Percentiles rank a stretch among this genome's conserved stretches.
phyloP scores from a whole-genome alignment of 2,113 vertebrate species.

The Pterophyllum scalare region DNA sequence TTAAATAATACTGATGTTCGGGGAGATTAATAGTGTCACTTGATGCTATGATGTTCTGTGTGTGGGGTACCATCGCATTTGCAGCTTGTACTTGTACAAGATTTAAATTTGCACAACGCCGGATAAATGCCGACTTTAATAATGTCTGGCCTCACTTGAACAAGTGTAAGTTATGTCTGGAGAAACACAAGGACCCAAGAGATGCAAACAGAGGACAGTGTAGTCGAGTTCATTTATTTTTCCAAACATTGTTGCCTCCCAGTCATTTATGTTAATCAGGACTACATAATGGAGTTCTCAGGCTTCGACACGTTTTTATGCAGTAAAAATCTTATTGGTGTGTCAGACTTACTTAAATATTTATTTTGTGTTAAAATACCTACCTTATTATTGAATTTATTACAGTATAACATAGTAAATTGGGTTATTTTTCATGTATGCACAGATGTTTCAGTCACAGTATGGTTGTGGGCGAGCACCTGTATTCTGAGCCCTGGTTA shows the following conservation, averaged over 20 bases:
- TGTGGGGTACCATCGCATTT: neutral
- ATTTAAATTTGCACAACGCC: neutral
- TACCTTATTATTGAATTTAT: neutral
- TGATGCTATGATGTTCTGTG: neutral
- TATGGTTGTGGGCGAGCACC: neutral
- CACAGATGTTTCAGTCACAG: neutral
- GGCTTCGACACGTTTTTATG: neutral
- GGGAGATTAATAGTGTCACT: neutral
- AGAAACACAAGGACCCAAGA: neutral
- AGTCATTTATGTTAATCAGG: conserved; percentile 8
- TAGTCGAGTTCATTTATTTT: conserved; percentile 8
- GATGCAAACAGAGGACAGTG: neutral
- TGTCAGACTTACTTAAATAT: conserved; percentile 10
- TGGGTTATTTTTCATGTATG: neutral
- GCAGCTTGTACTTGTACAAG: neutral
- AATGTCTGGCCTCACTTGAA: neutral
- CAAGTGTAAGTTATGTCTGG: neutral
- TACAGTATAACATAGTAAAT: neutral
- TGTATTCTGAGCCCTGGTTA: neutral
- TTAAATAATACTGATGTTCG: neutral
- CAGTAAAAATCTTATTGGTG: conserved; percentile 2
- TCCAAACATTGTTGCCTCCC: neutral
- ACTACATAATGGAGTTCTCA: neutral
- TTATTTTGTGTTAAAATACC: neutral
- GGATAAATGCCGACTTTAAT: neutral